Evolutionary conservation across 2,888 invertebrate species (phyloP).

Genomic region (Macrosoma leucophasiata): DNA sequence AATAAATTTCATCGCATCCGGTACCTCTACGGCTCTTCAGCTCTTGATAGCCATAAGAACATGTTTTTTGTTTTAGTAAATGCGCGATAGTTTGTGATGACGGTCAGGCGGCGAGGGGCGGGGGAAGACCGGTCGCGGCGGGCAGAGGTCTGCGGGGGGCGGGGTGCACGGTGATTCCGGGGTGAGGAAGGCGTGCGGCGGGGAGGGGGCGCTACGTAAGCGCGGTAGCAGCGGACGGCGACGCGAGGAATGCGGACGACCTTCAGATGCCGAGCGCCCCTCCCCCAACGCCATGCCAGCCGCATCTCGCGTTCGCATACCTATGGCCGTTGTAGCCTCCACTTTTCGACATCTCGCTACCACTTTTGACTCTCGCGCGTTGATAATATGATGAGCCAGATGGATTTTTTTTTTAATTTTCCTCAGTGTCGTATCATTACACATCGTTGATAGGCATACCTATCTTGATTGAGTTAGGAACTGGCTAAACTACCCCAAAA

Average conservation of each 20-base stretch:
- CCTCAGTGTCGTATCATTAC: no score
- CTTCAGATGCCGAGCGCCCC: conserved; percentile 74
- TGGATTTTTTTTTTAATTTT: no score
- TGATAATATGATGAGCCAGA: conserved; percentile 43
- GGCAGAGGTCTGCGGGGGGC: conserved; percentile 34
- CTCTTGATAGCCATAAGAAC: conserved; percentile 69
- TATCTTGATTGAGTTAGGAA: no score
- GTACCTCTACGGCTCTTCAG: conserved; percentile 66
- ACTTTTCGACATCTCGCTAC: conserved; percentile 67
- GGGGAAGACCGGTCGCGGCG: conserved; percentile 32
- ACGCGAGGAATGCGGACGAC: conserved; percentile 75
- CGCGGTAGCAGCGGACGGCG: conserved; percentile 75
- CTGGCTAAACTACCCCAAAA: no score
- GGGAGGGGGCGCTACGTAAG: conserved; percentile 70
- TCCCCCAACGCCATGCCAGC: conserved; percentile 65
- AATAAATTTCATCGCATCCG: conserved; percentile 73
- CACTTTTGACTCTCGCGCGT: conserved; percentile 65
- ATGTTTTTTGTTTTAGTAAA: conserved; percentile 72
- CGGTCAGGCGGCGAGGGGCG: conserved; percentile 47
- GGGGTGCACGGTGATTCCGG: conserved; percentile 30
- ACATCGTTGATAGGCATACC: no score
- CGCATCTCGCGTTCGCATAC: conserved; percentile 75
- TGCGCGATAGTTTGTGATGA: conserved; percentile 70
- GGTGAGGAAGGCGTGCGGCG: conserved; percentile 25
- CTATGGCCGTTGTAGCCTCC: conserved; percentile 66